Evolutionary conservation across 2,888 invertebrate genomes (phyloP), one percentile per base, ranked within the genome.

Genomic region (Mesorhabditis belari): DNA sequence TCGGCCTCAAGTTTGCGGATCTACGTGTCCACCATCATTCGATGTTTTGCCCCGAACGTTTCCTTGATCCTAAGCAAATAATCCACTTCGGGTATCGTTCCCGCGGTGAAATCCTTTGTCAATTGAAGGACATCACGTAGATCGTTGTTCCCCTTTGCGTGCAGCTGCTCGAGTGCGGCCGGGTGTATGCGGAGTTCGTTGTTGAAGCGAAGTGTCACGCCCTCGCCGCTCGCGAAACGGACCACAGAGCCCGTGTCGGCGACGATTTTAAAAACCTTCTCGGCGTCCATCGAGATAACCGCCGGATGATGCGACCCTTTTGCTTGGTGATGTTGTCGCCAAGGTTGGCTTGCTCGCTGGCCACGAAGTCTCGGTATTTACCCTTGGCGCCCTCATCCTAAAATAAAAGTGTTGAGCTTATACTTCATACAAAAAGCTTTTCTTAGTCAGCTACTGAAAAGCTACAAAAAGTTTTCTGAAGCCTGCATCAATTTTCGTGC

Each of bases 141-240:
- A n/a, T 44, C 44, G 12, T 9, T 44, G n/a, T 44, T n/a, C n/a
- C 12, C 9, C 17, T 28, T 58, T 3, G 19, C n/a, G 21, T 59
- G 35, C 35, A 59, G 28, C 35, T 53, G 54, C 4, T 54, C 35
- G n/a, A 54, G 5, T 3, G 59, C 53, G 6, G 44, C 6, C 3
- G 59, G 54, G 44, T 59, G 59, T 44, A 59, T 24, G 19, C 50
- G 26, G 19, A 59, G n/a, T 5, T 59, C 5, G 2, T 25, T 12
- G 53, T 59, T 59, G 17, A 53, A 21, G 53, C 17, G 12, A 1
- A 59, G 59, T 3, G 44, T 54, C 23, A 59, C 12, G 5, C 26
- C 49, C n/a, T 59, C 23, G 19, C 53, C 59, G 54, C 54, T 54
- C 12, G 59, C 17, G n/a, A 59, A 59, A n/a, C 25, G 29, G 19